These are phyloP conservation scores for Buteo buteo DNA, from an alignment of 2,113 vertebrate genomes.

Conservation along the genomic window DNA sequence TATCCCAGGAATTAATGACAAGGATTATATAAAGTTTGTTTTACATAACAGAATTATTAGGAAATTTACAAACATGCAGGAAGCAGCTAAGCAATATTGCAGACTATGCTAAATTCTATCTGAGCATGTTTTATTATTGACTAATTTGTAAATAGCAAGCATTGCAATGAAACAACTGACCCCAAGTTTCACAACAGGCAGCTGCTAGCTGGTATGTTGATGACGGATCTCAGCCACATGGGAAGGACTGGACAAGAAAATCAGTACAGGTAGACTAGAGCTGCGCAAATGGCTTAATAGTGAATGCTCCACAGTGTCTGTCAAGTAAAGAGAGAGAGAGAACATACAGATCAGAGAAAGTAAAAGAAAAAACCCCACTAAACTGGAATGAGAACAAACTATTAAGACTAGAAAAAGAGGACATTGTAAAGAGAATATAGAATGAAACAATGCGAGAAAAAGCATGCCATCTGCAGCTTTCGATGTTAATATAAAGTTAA, in stretches of 20 bases:
- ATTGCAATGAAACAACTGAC: slow-evolving; percentile 62
- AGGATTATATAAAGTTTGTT: neutral
- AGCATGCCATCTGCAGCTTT: neutral
- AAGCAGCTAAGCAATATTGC: slow-evolving; percentile 10
- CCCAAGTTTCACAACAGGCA: slow-evolving; percentile 59
- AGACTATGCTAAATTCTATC: slow-evolving; percentile 8
- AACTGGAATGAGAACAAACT: neutral
- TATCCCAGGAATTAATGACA: neutral
- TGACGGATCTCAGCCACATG: slow-evolving; percentile 53
- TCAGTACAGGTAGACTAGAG: slow-evolving; percentile 38
- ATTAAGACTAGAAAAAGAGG: neutral
- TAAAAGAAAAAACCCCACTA: neutral
- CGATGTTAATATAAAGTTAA: neutral
- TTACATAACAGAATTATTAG: neutral
- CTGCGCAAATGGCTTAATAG: slow-evolving; percentile 41
- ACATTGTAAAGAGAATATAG: neutral
- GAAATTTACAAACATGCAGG: slow-evolving; percentile 4
- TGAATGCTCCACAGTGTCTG: slow-evolving; percentile 63
- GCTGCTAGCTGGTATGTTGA: slow-evolving; percentile 54
- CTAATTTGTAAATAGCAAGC: slow-evolving; percentile 13
- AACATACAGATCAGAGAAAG: slow-evolving; percentile 13
- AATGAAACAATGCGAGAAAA: neutral
- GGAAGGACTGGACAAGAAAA: slow-evolving; percentile 54
- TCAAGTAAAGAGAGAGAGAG: slow-evolving; percentile 33
- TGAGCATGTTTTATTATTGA: slow-evolving; percentile 16